A percentile compares a stretch with the other conserved stretches of the same genome.
phyloP scores from a whole-genome alignment of 2,888 invertebrate species.

The Buathra laborator region DNA sequence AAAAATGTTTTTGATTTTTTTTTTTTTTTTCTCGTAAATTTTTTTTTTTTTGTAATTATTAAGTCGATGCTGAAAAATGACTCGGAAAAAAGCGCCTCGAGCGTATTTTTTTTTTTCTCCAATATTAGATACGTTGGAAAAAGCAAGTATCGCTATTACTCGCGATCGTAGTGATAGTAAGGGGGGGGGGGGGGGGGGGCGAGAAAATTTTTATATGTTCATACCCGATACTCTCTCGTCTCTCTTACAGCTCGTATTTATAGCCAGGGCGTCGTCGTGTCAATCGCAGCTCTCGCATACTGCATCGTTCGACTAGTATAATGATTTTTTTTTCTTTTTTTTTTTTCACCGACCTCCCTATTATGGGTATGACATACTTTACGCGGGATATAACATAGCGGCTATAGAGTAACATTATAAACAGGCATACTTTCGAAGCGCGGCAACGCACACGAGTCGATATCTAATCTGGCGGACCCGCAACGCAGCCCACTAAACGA shows the following conservation, averaged over 20 bases:
- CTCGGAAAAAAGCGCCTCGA: background rate
- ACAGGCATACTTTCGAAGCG: constrained; percentile 37
- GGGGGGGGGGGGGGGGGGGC: background rate
- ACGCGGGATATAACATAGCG: constrained; percentile 38
- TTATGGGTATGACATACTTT: constrained; percentile 64
- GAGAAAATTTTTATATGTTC: constrained; percentile 21
- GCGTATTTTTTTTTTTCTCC: background rate
- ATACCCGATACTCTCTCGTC: constrained; percentile 40
- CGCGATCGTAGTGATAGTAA: constrained; percentile 26
- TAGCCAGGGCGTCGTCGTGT: constrained; percentile 49
- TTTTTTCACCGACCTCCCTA: constrained; percentile 33
- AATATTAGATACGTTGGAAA: constrained; percentile 28
- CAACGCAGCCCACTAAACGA: constrained; percentile 11
- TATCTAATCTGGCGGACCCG: constrained; percentile 59
- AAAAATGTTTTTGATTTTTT: too few species aligned
- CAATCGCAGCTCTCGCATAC: constrained; percentile 46
- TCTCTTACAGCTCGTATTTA: constrained; percentile 55
- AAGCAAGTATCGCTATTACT: constrained; percentile 58
- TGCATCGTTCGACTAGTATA: constrained; percentile 55
- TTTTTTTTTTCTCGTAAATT: too few species aligned
- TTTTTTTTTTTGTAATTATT: background rate
- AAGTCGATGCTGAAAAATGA: background rate
- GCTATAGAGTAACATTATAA: constrained; percentile 40
- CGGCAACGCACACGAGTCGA: constrained; percentile 56
- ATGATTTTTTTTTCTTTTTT: constrained; percentile 61